Base-by-base conservation (phyloP, 2,113 vertebrate genomes). In the Corythaeola cristata region DNA sequence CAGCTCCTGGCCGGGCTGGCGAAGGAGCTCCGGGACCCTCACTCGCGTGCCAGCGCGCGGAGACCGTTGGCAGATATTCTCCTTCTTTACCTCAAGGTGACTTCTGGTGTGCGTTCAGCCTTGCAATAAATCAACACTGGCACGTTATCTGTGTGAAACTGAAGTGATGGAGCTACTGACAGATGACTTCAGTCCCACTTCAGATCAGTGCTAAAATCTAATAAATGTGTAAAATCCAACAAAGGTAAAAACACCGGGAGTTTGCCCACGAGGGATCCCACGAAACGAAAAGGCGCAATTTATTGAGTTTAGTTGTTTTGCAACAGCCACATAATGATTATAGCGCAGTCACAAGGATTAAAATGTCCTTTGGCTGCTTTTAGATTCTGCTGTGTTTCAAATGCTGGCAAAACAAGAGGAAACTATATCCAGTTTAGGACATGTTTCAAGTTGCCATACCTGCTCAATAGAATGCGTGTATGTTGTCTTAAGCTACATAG, bases 31-130 rank as follows among this genome's bases (percentile, higher is more conserved):
- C 23, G 20, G 49, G 12, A 41, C 28, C 37, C 66, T 19, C 45
- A 86, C 3, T 11, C 1, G 0, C 1, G 24, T 50, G n/a, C 20
- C 55, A n/a, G 37, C n/a, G 19, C 6, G 5, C 47, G 24, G 56
- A 81, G 52, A 26, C 10, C 22, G 6, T 10, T 47, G 23, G 15
- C 16, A 93, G 39, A 67, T 33, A 32, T 4, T 94, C 8, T 62
- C 45, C 62, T 81, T 39, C 50, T 81, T 88, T 69, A 77, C 13
- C 32, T 86, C 28, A 63, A 68, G 63, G 49, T 64, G 21, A 66
- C 52, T 87, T 79, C 47, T 79, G 66, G 19, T 39, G 24, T 26
- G 27, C 15, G 10, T 44, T 85, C 47, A 52, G 35, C 30, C 87
- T 89, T 64, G 30, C 41, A 62, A 60, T 59, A 72, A 56, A 83